Conservation (phyloP, 2,888 invertebrate genomes). For the Diaperis boleti region DNA sequence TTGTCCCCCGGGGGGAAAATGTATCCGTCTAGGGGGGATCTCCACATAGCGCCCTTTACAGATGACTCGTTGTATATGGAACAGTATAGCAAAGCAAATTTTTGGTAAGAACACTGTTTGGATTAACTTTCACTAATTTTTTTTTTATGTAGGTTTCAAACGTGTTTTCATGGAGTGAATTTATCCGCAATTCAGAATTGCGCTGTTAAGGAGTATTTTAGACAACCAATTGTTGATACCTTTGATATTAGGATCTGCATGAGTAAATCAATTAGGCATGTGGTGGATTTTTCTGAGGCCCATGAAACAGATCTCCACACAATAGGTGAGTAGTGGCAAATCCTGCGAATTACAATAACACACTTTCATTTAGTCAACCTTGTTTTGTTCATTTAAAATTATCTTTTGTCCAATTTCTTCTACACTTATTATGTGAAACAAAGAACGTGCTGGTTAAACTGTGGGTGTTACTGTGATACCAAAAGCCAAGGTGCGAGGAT, state of each 20-base stretch:
- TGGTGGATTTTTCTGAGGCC: constrained; percentile 93
- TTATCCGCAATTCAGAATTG: constrained; percentile 90
- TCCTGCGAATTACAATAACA: not conserved
- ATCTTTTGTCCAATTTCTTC: no score
- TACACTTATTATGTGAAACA: no score
- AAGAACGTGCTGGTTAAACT: no score
- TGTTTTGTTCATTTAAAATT: no score
- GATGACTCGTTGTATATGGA: constrained; percentile 98
- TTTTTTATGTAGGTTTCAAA: constrained; percentile 85
- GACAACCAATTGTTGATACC: constrained; percentile 98
- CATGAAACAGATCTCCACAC: constrained; percentile 94
- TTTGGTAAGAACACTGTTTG: constrained; percentile 75
- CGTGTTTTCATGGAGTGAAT: constrained; percentile 98
- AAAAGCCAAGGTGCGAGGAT: no score
- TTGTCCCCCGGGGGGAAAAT: constrained; percentile 92
- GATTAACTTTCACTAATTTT: not conserved
- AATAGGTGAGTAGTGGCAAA: constrained; percentile 70
- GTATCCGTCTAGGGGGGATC: constrained; percentile 97
- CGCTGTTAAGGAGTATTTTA: constrained; percentile 97
- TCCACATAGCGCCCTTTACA: constrained; percentile 97
- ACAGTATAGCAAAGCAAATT: constrained; percentile 98
- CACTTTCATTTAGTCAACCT: no score
- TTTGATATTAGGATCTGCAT: constrained; percentile 98
- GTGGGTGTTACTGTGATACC: no score
- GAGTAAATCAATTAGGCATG: constrained; percentile 92